Base-by-base conservation (phyloP, 64 coral and sea anemone genomes). In the Hydrozoanthus tunicans region DNA sequence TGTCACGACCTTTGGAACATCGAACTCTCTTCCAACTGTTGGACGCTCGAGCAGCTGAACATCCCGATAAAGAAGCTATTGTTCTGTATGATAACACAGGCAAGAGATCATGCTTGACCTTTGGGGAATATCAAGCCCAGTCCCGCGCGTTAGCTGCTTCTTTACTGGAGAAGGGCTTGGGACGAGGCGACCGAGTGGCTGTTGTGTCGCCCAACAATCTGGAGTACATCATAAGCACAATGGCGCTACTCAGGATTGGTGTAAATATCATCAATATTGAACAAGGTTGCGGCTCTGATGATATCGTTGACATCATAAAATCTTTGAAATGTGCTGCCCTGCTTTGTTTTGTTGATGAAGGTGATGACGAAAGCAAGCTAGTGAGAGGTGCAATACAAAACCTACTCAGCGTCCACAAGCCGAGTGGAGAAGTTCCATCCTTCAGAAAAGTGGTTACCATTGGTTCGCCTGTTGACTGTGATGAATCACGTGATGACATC, bases 51-150 rank as follows among this genome's bases (percentile, higher is more conserved):
- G 32, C 32, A 43, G 32, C 32, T 43, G 32, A 43, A 43, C 32
- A 43, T 2, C 32, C 32, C 32, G 32, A 43, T 43, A 43, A 43
- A 43, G 32, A 43, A 43, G 32, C 32, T 43, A 43, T 43, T 43
- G 32, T 43, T 55, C 68, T 88, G 10, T 73, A 73, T 20, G 84
- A 88, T 57, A 8, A 73, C 10, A 58, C 66, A 57, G 14, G 68
- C 15, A 73, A 73, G 84, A 64, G 84, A 55, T 57, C 84, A 43
- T 70, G 43, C 13, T 88, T 69, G 9, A 73, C 84, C 4, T 88
- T 88, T 56, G 25, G 71, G 17, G 32, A 73, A n/a, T 69, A 69
- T 5, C 65, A 88, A 58, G 24, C 54, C 25, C 10, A 83, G 54
- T 83, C 80, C 80, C 6, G 54, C 24, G 24, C 25, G 15, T 52